phyloP scores from a whole-genome alignment of 2,113 vertebrate species.

The Atlantisia rogersi region DNA sequence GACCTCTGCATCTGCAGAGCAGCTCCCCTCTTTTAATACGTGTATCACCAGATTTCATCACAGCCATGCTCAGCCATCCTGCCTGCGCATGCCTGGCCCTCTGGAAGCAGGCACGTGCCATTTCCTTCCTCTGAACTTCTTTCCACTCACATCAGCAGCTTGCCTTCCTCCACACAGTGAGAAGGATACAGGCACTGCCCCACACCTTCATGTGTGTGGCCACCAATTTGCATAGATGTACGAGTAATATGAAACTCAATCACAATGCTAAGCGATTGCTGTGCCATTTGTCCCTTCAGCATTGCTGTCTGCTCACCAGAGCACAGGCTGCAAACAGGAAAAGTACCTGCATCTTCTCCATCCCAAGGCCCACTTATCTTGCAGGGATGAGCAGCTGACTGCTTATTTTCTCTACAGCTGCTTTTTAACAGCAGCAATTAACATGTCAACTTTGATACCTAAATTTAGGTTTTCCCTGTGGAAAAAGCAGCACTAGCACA shows the following conservation, averaged over 20 bases:
- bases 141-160: neutral
- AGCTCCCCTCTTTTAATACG: neutral
- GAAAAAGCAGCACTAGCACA: neutral
- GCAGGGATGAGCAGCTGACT: neutral
- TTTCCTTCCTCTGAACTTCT: neutral
- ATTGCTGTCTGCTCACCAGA: neutral
- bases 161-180: fast-evolving
- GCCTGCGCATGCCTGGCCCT: neutral
- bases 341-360: neutral
- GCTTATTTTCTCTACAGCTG: neutral
- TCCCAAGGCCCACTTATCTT: neutral
- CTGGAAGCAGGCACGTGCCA: neutral
- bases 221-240: fast-evolving
- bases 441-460: neutral
- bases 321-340: neutral
- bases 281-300: neutral
- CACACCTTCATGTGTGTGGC: neutral
- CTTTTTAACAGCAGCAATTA: neutral
- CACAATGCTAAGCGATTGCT: neutral
- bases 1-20: neutral
- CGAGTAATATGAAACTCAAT: neutral
- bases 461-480: neutral
- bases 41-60: neutral
- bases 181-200: neutral
- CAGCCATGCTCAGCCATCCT: neutral